These are phyloP conservation scores for Pheosia gnoma DNA, from an alignment of 2,888 invertebrate genomes.

Conservation along the genomic window DNA sequence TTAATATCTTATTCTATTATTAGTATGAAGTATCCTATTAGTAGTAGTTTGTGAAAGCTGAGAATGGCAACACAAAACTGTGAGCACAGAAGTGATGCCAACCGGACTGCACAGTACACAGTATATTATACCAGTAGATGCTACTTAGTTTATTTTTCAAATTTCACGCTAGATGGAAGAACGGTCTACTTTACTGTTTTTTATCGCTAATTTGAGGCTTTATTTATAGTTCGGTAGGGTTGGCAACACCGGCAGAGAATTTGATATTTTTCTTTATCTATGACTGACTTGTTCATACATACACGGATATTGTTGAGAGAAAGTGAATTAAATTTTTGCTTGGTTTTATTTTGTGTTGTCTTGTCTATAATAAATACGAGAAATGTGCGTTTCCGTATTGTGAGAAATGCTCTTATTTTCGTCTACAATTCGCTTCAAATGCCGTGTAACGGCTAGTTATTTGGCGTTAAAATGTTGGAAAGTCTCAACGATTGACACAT, in stretches of 20 bases:
- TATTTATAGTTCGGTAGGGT: neutral
- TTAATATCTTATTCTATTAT: too few species aligned
- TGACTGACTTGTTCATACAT: constrained; percentile 43
- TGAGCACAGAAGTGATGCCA: too few species aligned
- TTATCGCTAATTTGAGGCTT: neutral
- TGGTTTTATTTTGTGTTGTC: constrained; percentile 46
- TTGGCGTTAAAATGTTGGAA: constrained; percentile 61
- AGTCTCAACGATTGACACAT: constrained; percentile 66
- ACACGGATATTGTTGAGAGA: constrained; percentile 62
- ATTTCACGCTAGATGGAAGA: too few species aligned
- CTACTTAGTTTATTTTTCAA: too few species aligned
- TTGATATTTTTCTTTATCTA: too few species aligned
- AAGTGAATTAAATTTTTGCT: constrained; percentile 58
- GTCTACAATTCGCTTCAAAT: constrained; percentile 47
- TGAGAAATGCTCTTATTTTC: constrained; percentile 68
- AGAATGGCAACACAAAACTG: too few species aligned
- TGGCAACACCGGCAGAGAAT: constrained; percentile 18
- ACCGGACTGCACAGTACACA: too few species aligned
- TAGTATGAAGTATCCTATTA: too few species aligned
- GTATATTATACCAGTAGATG: too few species aligned
- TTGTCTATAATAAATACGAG: constrained; percentile 45
- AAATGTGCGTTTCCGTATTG: constrained; percentile 55
- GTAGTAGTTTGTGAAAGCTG: too few species aligned
- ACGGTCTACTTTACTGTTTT: too few species aligned
- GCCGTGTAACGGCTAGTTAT: constrained; percentile 51